Evolutionary conservation across 2,797 vertebrate genomes (phyloP).

Genomic region (Coreius guichenoti): DNA sequence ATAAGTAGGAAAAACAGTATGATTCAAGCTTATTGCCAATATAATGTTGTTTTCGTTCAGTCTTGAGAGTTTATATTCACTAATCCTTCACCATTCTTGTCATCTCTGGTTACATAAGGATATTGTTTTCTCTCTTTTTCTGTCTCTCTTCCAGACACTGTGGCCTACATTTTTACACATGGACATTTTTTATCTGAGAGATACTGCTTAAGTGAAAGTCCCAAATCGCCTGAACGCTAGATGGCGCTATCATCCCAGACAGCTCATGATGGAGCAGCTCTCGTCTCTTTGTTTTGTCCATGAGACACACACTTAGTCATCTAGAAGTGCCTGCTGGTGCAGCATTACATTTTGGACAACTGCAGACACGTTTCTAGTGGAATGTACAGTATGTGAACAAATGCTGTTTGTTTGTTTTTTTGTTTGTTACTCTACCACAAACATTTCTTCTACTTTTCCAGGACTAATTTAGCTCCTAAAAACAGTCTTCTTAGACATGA

Average conservation of each 20-base stretch:
- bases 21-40: constrained; percentile 22
- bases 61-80: not conserved
- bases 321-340: not conserved
- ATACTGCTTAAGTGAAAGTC: not conserved
- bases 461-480: not conserved
- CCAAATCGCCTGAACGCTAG: constrained; percentile 51
- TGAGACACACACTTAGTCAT: not conserved
- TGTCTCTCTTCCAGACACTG: constrained; percentile 47
- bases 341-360: not conserved
- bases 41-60: constrained; percentile 5
- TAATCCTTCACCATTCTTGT: constrained; percentile 9
- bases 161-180: constrained; percentile 54
- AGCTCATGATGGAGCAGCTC: not conserved
- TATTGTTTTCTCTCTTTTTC: constrained; percentile 19
- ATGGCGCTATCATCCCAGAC: constrained; percentile 59
- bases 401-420: not conserved
- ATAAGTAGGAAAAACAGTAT: not conserved
- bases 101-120: constrained; percentile 13
- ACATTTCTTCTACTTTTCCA: not conserved
- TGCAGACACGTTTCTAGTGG: not conserved
- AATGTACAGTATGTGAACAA: not conserved
- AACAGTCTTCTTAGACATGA: not conserved
- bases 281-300: constrained; percentile 10
- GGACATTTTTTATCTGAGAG: constrained; percentile 2
- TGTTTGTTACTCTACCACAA: not conserved